Conservation (phyloP, 2,113 vertebrate species). For the Cyrtonyx montezumae region DNA sequence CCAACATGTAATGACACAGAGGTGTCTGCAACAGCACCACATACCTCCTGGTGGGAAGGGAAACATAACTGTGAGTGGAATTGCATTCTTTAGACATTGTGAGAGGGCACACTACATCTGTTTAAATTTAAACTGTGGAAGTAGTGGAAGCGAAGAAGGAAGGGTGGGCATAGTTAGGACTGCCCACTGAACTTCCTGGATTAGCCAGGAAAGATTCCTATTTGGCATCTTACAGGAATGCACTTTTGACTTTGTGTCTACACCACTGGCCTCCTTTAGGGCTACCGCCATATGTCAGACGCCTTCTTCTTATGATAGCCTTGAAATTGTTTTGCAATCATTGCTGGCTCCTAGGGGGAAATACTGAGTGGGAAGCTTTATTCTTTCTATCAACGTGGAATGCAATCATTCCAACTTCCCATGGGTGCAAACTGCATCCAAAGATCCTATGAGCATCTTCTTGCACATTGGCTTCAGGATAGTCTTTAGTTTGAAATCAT, state of each 20-base stretch:
- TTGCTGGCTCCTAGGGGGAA: neutral
- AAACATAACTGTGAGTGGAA: neutral
- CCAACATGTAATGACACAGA: neutral
- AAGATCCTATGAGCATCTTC: fast-evolving
- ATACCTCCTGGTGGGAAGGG: neutral
- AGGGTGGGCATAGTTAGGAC: neutral
- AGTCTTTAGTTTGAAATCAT: neutral
- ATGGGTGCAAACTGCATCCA: neutral
- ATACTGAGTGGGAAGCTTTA: neutral
- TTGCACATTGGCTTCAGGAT: neutral
- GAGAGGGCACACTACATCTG: neutral
- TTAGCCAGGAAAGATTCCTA: neutral
- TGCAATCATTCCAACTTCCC: neutral
- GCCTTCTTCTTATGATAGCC: neutral
- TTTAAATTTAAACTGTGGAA: neutral
- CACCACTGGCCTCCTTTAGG: neutral
- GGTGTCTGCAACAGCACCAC: neutral
- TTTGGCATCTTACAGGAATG: neutral
- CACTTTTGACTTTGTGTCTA: neutral
- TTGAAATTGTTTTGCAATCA: neutral
- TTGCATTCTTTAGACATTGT: neutral
- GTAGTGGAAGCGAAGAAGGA: conserved; percentile 7
- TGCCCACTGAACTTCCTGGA: neutral
- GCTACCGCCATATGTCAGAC: neutral
- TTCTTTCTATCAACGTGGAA: neutral